Percentiles rank a stretch among this genome's conserved stretches.
phyloP scores from a whole-genome alignment of 1,140 invertebrate species.

The Bombus sibiricus region DNA sequence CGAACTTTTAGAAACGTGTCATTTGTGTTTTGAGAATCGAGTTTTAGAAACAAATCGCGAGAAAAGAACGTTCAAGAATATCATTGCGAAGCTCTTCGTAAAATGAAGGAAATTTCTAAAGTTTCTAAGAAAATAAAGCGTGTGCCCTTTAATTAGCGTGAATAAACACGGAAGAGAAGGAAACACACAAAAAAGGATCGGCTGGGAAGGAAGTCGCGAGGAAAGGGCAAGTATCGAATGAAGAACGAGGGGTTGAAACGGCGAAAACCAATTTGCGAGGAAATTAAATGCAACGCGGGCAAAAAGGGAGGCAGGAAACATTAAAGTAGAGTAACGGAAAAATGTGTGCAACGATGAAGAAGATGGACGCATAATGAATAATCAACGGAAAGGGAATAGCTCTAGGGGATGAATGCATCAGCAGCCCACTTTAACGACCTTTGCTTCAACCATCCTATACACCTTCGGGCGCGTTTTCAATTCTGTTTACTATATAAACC shows the following conservation, averaged over 20 bases:
- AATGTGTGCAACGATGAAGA: slow-evolving; percentile 9
- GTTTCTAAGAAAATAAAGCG: not conserved
- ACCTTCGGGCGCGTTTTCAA: not conserved
- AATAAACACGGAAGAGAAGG: not conserved
- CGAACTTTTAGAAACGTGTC: too few species aligned
- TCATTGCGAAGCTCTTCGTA: too few species aligned
- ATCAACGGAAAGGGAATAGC: slow-evolving; percentile 9
- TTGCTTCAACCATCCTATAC: not conserved
- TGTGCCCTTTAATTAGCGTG: too few species aligned
- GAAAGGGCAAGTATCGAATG: not conserved
- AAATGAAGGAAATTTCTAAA: too few species aligned
- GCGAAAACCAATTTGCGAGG: not conserved
- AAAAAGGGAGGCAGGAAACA: not conserved
- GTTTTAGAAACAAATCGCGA: too few species aligned
- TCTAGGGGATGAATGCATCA: slow-evolving; percentile 7
- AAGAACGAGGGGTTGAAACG: not conserved
- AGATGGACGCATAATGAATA: slow-evolving; percentile 11
- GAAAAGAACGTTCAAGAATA: too few species aligned
- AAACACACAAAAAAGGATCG: not conserved
- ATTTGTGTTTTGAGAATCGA: too few species aligned
- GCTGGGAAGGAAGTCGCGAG: not conserved
- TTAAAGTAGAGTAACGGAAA: slow-evolving; percentile 2
- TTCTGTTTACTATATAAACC: not conserved
- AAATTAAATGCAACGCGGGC: not conserved
- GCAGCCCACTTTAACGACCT: not conserved